Percentiles rank a stretch among this genome's conserved stretches.
These are phyloP conservation scores for Phasianus colchicus DNA, from an alignment of 2,113 vertebrate species.

Conservation along the genomic window DNA sequence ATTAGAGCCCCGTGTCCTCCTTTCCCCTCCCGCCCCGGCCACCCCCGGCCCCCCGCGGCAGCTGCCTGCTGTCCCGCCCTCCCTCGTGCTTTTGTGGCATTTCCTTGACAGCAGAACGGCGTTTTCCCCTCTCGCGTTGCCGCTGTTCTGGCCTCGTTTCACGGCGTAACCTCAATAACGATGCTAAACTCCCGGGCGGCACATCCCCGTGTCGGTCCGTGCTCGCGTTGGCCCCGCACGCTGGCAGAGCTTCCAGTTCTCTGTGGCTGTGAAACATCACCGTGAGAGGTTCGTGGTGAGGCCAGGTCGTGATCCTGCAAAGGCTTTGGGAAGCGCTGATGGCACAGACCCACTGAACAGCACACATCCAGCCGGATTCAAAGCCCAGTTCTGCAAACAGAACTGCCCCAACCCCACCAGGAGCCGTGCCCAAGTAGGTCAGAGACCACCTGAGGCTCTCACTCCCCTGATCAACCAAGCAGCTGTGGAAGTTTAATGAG, in stretches of 20 bases:
- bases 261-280: neutral
- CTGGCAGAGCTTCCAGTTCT: neutral
- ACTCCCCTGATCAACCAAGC: neutral
- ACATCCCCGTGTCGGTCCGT: neutral
- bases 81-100: neutral
- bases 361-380: neutral
- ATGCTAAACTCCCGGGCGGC: neutral
- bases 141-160: conserved; percentile 27
- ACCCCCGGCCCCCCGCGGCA: neutral
- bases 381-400: neutral
- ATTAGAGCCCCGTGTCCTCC: neutral
- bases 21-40: neutral
- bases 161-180: neutral
- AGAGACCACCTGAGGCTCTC: conserved; percentile 22
- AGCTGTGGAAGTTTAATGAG: conserved; percentile 32
- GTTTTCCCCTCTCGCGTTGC: neutral
- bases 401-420: neutral
- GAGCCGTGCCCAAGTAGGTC: conserved; percentile 49
- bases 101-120: conserved; percentile 54
- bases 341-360: neutral
- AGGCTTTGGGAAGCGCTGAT: neutral
- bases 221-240: accelerated
- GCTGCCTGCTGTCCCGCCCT: neutral
- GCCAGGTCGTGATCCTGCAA: neutral
- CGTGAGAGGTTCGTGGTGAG: neutral